phyloP scores from a whole-genome alignment of 2,888 invertebrate genomes.

The Acleris emargana region DNA sequence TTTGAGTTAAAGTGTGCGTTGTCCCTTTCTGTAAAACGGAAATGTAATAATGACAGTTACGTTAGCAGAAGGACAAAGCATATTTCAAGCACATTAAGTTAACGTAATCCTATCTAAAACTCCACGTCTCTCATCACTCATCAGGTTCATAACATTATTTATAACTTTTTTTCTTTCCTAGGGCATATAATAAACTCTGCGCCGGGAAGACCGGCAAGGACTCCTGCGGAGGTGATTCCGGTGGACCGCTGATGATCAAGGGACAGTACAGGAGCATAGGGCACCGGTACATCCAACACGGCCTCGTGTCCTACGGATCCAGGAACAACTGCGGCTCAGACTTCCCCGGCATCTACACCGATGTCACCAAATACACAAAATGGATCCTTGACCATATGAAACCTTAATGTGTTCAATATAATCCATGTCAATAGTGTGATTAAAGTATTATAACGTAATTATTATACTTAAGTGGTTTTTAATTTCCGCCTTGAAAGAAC shows the following conservation, averaged over 20 bases:
- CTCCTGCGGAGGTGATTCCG: conserved; percentile 86
- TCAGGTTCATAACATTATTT: too few species aligned
- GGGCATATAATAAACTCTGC: conserved; percentile 23
- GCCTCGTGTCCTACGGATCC: conserved; percentile 48
- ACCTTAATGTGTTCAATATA: conserved; percentile 22
- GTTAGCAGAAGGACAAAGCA: too few species aligned
- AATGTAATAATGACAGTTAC: too few species aligned
- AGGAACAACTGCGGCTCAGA: conserved; percentile 48
- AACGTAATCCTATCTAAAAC: too few species aligned
- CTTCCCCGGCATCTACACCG: conserved; percentile 69
- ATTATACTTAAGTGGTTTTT: too few species aligned
- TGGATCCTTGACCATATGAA: conserved; percentile 60
- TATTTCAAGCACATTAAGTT: too few species aligned
- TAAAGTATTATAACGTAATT: too few species aligned
- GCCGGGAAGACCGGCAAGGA: conserved; percentile 76
- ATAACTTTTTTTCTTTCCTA: not conserved
- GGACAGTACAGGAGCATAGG: conserved; percentile 19
- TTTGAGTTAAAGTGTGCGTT: too few species aligned
- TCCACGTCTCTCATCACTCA: too few species aligned
- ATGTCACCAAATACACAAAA: conserved; percentile 59
- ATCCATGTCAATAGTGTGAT: too few species aligned
- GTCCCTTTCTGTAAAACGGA: too few species aligned
- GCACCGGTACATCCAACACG: conserved; percentile 44
- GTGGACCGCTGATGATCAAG: conserved; percentile 83
- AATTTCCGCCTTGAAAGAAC: too few species aligned